These are phyloP conservation scores for Phyto melanocephala DNA, from an alignment of 2,888 invertebrate genomes.

Conservation along the genomic window DNA sequence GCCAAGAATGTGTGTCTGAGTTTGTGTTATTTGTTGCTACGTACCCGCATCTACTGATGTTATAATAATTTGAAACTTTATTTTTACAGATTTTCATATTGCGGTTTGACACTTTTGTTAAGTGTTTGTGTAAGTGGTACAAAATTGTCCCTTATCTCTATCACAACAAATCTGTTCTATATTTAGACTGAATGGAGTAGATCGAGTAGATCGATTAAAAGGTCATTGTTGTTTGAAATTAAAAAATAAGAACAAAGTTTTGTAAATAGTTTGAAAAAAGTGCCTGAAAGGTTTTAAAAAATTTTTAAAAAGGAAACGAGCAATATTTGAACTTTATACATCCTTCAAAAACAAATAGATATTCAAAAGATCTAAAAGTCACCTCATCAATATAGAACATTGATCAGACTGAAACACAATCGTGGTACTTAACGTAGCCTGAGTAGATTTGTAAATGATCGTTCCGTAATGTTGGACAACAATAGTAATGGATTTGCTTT, in stretches of 20 bases:
- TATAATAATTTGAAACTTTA: slow-evolving; percentile 50
- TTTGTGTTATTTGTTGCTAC: neutral
- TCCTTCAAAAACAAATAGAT: too few relatives aligned
- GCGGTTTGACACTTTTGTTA: slow-evolving; percentile 62
- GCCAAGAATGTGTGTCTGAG: neutral
- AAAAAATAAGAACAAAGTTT: slow-evolving; percentile 10
- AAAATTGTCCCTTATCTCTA: slow-evolving; percentile 35
- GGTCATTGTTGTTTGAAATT: slow-evolving; percentile 15
- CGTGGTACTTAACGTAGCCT: too few relatives aligned
- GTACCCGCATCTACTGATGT: slow-evolving; percentile 31
- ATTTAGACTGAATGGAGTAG: slow-evolving; percentile 18
- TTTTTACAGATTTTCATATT: slow-evolving; percentile 42
- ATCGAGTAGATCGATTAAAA: neutral
- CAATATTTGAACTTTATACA: too few relatives aligned
- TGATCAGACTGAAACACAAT: too few relatives aligned
- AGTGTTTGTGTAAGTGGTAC: slow-evolving; percentile 48
- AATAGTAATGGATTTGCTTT: too few relatives aligned
- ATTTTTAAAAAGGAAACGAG: too few relatives aligned
- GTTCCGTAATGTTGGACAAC: too few relatives aligned
- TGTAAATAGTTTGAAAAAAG: slow-evolving; percentile 4
- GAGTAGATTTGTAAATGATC: too few relatives aligned
- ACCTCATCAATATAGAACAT: too few relatives aligned
- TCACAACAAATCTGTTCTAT: slow-evolving; percentile 42
- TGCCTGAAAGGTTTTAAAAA: too few relatives aligned
- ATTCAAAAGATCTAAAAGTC: too few relatives aligned